These are phyloP conservation scores for Drosophila phalerata DNA, from an alignment of 2,888 invertebrate genomes.

Conservation along the genomic window DNA sequence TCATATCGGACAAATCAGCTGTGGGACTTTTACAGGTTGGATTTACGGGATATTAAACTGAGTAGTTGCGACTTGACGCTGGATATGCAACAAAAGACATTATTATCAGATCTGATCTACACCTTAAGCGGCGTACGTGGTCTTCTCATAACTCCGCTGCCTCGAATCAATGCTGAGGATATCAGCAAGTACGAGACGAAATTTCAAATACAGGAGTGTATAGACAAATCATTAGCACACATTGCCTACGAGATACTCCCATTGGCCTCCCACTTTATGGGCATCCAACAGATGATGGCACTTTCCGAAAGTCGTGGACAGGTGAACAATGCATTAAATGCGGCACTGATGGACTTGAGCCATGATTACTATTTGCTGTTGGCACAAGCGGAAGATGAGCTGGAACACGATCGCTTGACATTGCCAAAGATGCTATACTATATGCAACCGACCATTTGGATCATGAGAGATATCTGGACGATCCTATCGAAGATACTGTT, in stretches of 20 bases:
- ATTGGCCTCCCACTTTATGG: constrained; percentile 94
- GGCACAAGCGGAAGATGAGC: constrained; percentile 93
- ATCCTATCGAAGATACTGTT: constrained; percentile 93
- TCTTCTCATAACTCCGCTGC: background rate
- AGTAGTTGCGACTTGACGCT: background rate
- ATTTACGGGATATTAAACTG: too few relatives aligned
- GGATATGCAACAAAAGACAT: background rate
- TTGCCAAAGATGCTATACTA: constrained; percentile 96
- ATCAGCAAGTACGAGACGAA: constrained; percentile 84
- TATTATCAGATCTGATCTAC: constrained; percentile 6
- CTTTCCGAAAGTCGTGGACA: constrained; percentile 89
- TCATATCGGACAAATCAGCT: background rate
- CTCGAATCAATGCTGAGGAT: background rate
- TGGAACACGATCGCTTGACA: constrained; percentile 89
- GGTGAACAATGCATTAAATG: constrained; percentile 95
- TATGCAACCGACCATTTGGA: constrained; percentile 93
- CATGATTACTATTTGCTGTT: constrained; percentile 94
- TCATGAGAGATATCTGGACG: constrained; percentile 92
- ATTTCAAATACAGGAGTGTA: constrained; percentile 89
- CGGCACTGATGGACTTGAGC: constrained; percentile 91
- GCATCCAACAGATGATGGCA: constrained; percentile 91
- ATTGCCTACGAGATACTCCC: constrained; percentile 89
- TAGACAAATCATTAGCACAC: constrained; percentile 89
- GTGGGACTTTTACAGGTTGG: constrained; percentile 6
- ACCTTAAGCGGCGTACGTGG: background rate